Evolutionary conservation across 2,888 invertebrate species (phyloP).

Genomic region (Pyrrhosoma nymphula): DNA sequence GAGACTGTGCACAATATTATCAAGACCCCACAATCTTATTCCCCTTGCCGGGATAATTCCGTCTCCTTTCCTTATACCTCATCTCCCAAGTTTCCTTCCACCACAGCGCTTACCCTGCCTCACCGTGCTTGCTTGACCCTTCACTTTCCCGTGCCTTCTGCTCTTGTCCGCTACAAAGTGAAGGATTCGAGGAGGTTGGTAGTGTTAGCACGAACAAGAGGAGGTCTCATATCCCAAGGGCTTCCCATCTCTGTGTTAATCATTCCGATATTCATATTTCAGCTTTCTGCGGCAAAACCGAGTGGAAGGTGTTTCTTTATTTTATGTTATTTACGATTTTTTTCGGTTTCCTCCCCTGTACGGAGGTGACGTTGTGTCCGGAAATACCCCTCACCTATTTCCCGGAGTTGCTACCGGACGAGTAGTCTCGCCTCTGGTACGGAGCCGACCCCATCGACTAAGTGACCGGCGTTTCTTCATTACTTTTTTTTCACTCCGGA

Average conservation of each 20-base stretch:
- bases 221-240: not conserved
- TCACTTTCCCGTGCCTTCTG: not conserved
- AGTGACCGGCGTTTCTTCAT: not conserved
- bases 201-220: not conserved
- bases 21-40: conserved; percentile 55
- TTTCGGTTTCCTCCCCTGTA: too few species aligned
- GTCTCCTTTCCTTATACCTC: not conserved
- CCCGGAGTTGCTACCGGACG: too few species aligned
- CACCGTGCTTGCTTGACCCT: not conserved
- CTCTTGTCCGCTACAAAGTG: not conserved
- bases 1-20: conserved; percentile 57
- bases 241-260: not conserved
- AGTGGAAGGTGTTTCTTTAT: not conserved
- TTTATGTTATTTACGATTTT: not conserved
- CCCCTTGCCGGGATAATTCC: not conserved
- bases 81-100: not conserved
- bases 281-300: not conserved
- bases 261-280: not conserved
- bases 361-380: too few species aligned
- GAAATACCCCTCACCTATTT: too few species aligned
- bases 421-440: not conserved
- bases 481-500: not conserved
- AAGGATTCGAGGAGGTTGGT: not conserved
- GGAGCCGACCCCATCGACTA: not conserved
- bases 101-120: not conserved